Base-by-base conservation (phyloP, 2,113 vertebrate genomes). In the Dicerorhinus sumatrensis region DNA sequence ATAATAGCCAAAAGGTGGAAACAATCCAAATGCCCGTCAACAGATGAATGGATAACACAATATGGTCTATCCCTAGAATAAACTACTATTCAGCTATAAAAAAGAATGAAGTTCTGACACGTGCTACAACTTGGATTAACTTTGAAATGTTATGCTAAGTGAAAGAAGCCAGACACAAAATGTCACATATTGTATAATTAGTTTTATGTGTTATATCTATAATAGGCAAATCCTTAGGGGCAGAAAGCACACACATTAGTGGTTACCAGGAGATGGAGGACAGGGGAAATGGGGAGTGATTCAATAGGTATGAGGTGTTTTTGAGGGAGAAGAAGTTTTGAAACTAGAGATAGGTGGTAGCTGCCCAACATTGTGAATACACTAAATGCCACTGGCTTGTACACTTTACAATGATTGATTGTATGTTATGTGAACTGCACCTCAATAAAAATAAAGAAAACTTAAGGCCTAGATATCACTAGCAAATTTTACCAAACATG, bases 301-400 rank as follows among this genome's bases (percentile, higher is more conserved):
- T 65, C 6, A n/a, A 7, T 18, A 2, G 14, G 23, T 0, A 5
- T 2, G 33, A 29, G 31, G 48, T 8, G 0, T 18, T 9, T 6
- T 11, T 54, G 3, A 14, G n/a, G 25, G 11, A 54, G 20, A n/a
- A 39, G n/a, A 42, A 9, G 12, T 33, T 20, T 8, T 25, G 67
- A 60, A 73, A 33, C 11, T 31, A 29, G 27, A 73, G 85, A 46
- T 18, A 29, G 72, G 25, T 29, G 23, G 23, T 13, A 25, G 58
- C 73, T n/a, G 58, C 48, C 33, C 51, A 2, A 16, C 8, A 20
- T 6, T 17, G 48, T 1, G 14, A 39, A 48, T 18, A 29, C 27
- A 3, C 10, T 3, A 12, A 10, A 7, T 33, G 42, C 70, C 5
- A 18, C 18, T 56, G 2, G 9, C 10, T 6, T 10, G 5, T 33